A percentile compares a stretch with the other conserved stretches of the same genome.
These are phyloP conservation scores for Phrixothrix hirtus DNA, from an alignment of 2,888 invertebrate genomes.

Conservation along the genomic window DNA sequence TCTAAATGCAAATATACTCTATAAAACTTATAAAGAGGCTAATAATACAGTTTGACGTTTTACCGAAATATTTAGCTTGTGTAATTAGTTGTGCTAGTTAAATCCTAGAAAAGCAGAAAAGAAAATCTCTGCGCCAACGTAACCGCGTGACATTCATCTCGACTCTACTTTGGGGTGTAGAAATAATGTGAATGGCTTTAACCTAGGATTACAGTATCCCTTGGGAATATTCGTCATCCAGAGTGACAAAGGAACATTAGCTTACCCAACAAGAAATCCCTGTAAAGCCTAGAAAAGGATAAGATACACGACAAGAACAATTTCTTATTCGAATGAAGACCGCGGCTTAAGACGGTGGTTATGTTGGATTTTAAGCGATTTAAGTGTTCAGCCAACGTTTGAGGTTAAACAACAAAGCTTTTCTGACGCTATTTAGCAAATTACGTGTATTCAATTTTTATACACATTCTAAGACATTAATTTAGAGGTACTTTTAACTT, in stretches of 20 bases:
- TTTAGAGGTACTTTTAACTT: too few species aligned
- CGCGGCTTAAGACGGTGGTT: slow-evolving; percentile 39
- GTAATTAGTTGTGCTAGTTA: too few species aligned
- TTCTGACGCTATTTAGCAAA: neutral
- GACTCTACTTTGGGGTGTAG: slow-evolving; percentile 4
- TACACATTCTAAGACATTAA: too few species aligned
- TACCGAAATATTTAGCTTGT: too few species aligned
- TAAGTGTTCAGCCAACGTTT: slow-evolving; percentile 39
- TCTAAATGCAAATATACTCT: too few species aligned
- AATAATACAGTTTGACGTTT: too few species aligned
- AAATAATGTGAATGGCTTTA: slow-evolving; percentile 8
- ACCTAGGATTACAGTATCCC: slow-evolving; percentile 12
- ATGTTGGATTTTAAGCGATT: slow-evolving; percentile 41
- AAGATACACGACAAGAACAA: slow-evolving; percentile 17
- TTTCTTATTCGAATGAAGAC: slow-evolving; percentile 25
- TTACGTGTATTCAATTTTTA: neutral
- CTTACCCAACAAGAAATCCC: slow-evolving; percentile 23
- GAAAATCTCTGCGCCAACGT: too few species aligned
- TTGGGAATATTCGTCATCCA: slow-evolving; percentile 21
- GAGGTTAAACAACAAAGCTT: slow-evolving; percentile 34
- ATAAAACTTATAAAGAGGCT: too few species aligned
- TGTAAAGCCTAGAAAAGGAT: slow-evolving; percentile 25
- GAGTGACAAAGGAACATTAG: slow-evolving; percentile 20
- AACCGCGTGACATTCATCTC: neutral
- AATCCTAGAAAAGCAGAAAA: too few species aligned